A percentile compares a stretch with the other conserved stretches of the same genome.
phyloP scores from a whole-genome alignment of 2,797 vertebrate species.

The Leptodactylus fallax region DNA sequence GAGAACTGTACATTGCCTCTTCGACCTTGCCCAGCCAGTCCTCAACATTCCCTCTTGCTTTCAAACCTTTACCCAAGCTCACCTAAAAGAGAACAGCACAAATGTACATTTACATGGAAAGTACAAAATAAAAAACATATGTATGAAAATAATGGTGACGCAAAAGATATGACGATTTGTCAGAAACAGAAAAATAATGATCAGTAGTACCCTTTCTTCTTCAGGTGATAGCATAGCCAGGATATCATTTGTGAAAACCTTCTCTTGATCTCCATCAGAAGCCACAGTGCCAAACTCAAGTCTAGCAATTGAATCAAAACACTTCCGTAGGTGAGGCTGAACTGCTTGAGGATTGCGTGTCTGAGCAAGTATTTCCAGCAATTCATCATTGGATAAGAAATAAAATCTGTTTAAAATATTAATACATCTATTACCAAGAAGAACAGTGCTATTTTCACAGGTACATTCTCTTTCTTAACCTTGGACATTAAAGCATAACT shows the following conservation, averaged over 20 bases:
- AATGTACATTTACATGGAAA: not conserved
- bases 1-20: slow-evolving; percentile 85
- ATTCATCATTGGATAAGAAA: slow-evolving; percentile 88
- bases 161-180: not conserved
- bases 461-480: not conserved
- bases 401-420: slow-evolving; percentile 79
- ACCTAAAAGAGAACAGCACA: slow-evolving; percentile 73
- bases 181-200: not conserved
- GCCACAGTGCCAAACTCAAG: slow-evolving; percentile 81
- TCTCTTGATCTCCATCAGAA: slow-evolving; percentile 72
- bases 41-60: slow-evolving; percentile 88
- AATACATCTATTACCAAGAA: not conserved
- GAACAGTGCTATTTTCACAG: not conserved
- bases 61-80: slow-evolving; percentile 83
- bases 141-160: not conserved
- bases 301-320: slow-evolving; percentile 83
- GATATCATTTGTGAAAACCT: slow-evolving; percentile 82
- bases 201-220: slow-evolving; percentile 80
- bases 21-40: slow-evolving; percentile 89
- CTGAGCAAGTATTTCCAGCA: slow-evolving; percentile 87
- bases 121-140: not conserved
- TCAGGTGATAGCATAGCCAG: slow-evolving; percentile 86
- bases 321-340: slow-evolving; percentile 87
- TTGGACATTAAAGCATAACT: not conserved
- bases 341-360: slow-evolving; percentile 87